Base-by-base conservation (phyloP, 2,888 invertebrate genomes). In the Philereme vetulata region DNA sequence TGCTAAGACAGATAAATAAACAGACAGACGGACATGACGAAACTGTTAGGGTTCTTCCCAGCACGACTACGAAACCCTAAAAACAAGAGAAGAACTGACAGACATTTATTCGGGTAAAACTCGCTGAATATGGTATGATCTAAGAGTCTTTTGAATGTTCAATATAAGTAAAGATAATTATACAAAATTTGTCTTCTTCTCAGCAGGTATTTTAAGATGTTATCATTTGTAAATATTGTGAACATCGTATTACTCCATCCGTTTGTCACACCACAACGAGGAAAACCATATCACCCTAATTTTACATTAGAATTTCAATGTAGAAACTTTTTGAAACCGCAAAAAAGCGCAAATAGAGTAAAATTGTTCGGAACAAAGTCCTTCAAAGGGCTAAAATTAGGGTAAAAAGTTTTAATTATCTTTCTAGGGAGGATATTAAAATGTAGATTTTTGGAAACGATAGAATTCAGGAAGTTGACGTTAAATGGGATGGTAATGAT, bases 391-490 rank as follows among this genome's bases (percentile, higher is more conserved):
- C 62, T 70, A 50, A 54, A 70, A 66, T 70, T 67, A 67, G 67
- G 67, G 65, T 50, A 54, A 62, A 70, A 70, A 70, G 66, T 66
- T 70, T 70, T 70, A 70, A 70, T 70, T 66, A 67, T 65, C 69
- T 64, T 57, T 44, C 64, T 53, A 51, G 51, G 65, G 51, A 56
- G 66, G 62, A 63, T 67, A 63, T 64, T 64, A 65, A 69, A 65
- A 67, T 62, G 66, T 54, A 63, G 64, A 62, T 60, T 71, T 71
- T 64, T 48, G 47, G 56, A 63, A 63, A 65, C 61, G 64, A 68
- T 67, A 65, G 62, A 67, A 65, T 49, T 60, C 40, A 47, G 51
- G 36, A 66, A 61, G 57, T 43, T 54, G n/a, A 48, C 62, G 62
- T 67, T 63, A 60, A 67, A 65, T 70, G 63, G 70, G 61, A 51